Evolutionary conservation across 2,797 vertebrate species (phyloP).

Genomic region (Botia almorhae): DNA sequence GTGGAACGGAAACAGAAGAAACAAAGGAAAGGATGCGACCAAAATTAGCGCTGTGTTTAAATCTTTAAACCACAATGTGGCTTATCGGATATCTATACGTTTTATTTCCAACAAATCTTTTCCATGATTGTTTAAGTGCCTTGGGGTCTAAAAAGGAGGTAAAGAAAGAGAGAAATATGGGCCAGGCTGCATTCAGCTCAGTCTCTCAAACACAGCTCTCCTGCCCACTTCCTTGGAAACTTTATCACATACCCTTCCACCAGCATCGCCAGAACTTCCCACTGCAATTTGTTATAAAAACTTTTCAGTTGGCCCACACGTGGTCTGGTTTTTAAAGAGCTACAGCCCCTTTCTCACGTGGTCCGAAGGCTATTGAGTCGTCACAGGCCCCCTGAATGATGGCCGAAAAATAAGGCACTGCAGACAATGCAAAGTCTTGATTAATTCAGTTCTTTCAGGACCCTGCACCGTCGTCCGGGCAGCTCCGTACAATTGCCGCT

Average conservation of each 20-base stretch:
- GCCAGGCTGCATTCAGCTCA: conserved; percentile 64
- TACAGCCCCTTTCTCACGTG: conserved; percentile 80
- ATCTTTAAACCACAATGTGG: conserved; percentile 49
- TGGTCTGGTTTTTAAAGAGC: conserved; percentile 86
- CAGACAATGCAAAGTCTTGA: conserved; percentile 86
- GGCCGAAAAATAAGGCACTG: conserved; percentile 84
- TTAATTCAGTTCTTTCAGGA: conserved; percentile 90
- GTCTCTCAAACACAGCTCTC: conserved; percentile 78
- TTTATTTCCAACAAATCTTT: conserved; percentile 71
- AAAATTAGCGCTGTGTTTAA: conserved; percentile 65
- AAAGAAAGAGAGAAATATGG: conserved; percentile 72
- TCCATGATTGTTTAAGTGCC: conserved; percentile 71
- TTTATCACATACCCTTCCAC: conserved; percentile 76
- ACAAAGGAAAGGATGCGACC: conserved; percentile 71
- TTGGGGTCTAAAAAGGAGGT: conserved; percentile 60
- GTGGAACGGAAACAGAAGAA: conserved; percentile 60
- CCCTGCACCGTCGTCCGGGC: conserved; percentile 85
- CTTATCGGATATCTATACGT: conserved; percentile 69
- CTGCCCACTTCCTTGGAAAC: conserved; percentile 82
- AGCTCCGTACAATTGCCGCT: conserved; percentile 84
- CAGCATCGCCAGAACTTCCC: conserved; percentile 77
- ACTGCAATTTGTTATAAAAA: conserved; percentile 88
- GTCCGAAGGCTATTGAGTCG: conserved; percentile 85
- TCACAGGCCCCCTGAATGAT: conserved; percentile 87
- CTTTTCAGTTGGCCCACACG: conserved; percentile 83